Conservation (phyloP, 2,797 vertebrate genomes). For the Halcyon badia region DNA sequence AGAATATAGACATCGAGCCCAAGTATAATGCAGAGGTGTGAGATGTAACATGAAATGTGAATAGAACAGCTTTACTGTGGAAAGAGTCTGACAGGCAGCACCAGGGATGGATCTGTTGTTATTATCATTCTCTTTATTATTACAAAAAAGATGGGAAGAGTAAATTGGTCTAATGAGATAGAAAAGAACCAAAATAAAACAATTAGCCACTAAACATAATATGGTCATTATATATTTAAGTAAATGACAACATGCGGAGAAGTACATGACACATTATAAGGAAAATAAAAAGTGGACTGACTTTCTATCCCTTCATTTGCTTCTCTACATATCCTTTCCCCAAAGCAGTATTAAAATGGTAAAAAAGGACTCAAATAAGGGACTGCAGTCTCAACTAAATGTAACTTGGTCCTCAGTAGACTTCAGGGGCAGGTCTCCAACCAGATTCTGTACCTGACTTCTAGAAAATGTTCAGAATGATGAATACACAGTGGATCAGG, state of each 20-base stretch:
- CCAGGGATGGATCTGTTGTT: background rate
- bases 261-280: background rate
- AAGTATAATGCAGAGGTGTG: background rate
- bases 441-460: background rate
- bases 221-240: background rate
- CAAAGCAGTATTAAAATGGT: background rate
- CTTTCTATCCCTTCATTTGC: background rate
- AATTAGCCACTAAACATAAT: background rate
- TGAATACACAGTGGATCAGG: background rate
- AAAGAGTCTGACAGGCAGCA: background rate
- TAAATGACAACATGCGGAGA: background rate
- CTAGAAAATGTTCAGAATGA: background rate
- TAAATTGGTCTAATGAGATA: slow-evolving; percentile 26
- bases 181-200: slow-evolving; percentile 29
- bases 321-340: background rate
- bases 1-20: background rate
- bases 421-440: background rate
- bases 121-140: background rate
- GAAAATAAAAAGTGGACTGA: background rate
- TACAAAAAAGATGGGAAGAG: background rate
- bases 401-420: background rate
- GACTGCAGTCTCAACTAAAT: background rate
- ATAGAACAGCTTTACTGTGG: slow-evolving; percentile 10
- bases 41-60: background rate
- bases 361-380: background rate